Percentiles rank a stretch among this genome's conserved stretches.
These are phyloP conservation scores for Quiscalus mexicanus DNA, from an alignment of 2,113 vertebrate species.

Conservation along the genomic window DNA sequence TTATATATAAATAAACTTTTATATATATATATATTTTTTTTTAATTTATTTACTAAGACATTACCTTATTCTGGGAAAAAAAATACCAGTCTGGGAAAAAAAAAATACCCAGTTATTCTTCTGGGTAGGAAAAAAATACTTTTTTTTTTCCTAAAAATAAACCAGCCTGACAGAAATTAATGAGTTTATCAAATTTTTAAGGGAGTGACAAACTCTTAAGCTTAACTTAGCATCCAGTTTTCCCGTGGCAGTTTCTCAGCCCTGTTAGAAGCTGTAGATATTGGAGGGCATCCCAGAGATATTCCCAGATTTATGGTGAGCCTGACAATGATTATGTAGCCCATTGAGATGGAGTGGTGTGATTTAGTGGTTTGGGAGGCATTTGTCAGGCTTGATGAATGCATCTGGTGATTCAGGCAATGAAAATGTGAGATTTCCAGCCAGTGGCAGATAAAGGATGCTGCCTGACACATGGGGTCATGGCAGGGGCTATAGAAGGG, in stretches of 20 bases:
- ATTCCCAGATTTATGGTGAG: neutral
- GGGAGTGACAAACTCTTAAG: neutral
- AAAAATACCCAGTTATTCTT: too few relatives aligned
- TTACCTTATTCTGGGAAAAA: neutral
- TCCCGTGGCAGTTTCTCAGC: neutral
- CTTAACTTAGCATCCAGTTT: neutral
- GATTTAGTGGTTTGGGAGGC: conserved; percentile 45
- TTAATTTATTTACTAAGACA: neutral
- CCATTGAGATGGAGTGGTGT: conserved; percentile 51
- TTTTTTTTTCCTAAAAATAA: neutral
- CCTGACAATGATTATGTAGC: conserved; percentile 55
- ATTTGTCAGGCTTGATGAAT: conserved; percentile 62
- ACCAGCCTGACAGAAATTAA: neutral
- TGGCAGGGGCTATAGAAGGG: neutral
- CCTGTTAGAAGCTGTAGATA: neutral
- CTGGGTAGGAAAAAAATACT: neutral
- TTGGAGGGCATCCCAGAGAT: neutral
- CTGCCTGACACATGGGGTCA: neutral
- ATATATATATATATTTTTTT: too few relatives aligned
- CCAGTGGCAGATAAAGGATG: neutral
- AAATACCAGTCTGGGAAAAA: too few relatives aligned
- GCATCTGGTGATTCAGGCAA: conserved; percentile 42
- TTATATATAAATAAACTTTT: too few relatives aligned
- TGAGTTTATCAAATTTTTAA: neutral
- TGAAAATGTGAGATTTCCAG: neutral